A percentile compares a stretch with the other conserved stretches of the same genome.
Conservation (phyloP, 2,797 vertebrate genomes). For the Ctenochaetus hawaiiensis region DNA sequence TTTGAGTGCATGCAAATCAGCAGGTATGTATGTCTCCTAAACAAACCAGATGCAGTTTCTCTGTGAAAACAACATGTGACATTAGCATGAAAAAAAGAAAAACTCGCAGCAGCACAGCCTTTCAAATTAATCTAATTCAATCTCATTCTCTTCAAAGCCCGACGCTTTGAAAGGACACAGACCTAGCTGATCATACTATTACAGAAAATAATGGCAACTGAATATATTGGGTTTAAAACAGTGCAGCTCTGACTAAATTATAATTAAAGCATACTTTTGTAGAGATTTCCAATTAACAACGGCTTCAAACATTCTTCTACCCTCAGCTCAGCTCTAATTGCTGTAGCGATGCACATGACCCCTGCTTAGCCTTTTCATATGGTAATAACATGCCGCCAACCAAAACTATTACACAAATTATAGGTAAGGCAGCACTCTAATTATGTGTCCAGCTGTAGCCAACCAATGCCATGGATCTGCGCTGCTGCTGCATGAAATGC, state of each 20-base stretch:
- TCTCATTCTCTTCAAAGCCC: conserved; percentile 85
- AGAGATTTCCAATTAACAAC: conserved; percentile 88
- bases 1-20: conserved; percentile 42
- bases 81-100: conserved; percentile 81
- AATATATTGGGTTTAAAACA: conserved; percentile 86
- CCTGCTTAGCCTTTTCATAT: conserved; percentile 89
- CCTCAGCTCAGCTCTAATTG: conserved; percentile 85
- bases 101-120: conserved; percentile 71
- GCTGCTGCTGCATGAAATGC: conserved; percentile 68
- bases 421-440: conserved; percentile 87
- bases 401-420: conserved; percentile 90
- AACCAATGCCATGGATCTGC: conserved; percentile 78
- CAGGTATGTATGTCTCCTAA: conserved; percentile 59
- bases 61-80: conserved; percentile 68
- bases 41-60: conserved; percentile 68
- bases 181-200: conserved; percentile 83
- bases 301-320: conserved; percentile 87
- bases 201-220: conserved; percentile 80
- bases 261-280: conserved; percentile 89
- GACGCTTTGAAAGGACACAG: conserved; percentile 84
- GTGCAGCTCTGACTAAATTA: conserved; percentile 84
- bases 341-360: conserved; percentile 85
- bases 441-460: conserved; percentile 86
- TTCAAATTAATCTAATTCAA: conserved; percentile 87
- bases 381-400: conserved; percentile 87